Evolutionary conservation across 2,797 vertebrate species (phyloP).

Genomic region (Phylloscopus collybita): DNA sequence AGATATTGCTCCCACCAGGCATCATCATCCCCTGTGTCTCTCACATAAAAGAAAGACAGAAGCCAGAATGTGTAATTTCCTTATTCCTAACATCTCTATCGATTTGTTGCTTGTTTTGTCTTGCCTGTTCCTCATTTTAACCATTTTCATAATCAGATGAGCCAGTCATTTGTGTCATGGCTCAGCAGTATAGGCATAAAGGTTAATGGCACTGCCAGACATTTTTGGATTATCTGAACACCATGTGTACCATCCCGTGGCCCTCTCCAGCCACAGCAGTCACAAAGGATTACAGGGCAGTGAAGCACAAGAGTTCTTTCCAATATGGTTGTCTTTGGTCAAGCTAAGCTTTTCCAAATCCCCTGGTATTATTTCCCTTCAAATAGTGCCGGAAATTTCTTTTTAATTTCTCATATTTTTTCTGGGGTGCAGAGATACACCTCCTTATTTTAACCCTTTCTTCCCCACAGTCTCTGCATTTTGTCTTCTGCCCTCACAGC

Average conservation of each 20-base stretch:
- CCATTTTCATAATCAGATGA: constrained; percentile 51
- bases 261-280: background rate
- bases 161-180: constrained; percentile 48
- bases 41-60: background rate
- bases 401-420: background rate
- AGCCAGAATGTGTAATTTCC: background rate
- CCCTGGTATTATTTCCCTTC: background rate
- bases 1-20: background rate
- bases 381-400: constrained; percentile 8
- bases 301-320: background rate
- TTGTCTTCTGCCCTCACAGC: background rate
- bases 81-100: background rate
- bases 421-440: background rate
- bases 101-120: background rate
- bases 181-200: constrained; percentile 25
- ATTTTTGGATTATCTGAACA: constrained; percentile 39
- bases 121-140: constrained; percentile 40
- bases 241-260: background rate
- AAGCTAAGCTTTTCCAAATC: constrained; percentile 43
- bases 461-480: background rate
- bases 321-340: constrained; percentile 2
- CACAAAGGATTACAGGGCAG: constrained; percentile 11
- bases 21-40: background rate
- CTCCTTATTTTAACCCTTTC: background rate
- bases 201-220: constrained; percentile 32